Base-by-base conservation (phyloP, 2,797 vertebrate species). In the Philypnodon macrostomus region DNA sequence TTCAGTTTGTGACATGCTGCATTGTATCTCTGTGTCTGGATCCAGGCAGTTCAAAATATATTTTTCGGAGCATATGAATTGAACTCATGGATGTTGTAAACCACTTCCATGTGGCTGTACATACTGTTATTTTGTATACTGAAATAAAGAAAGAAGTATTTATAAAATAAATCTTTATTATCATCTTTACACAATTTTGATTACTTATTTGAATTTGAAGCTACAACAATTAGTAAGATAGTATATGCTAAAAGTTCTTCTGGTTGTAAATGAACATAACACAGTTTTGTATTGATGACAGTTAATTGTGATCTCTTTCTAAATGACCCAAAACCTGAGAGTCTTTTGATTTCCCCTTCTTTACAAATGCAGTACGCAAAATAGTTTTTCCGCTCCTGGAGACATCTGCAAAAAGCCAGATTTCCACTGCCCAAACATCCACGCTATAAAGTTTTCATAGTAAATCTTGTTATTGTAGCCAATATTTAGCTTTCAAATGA, bases 111-210 rank as follows among this genome's bases (percentile, higher is more conserved):
- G 92, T 92, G 92, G 91, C 85, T 96, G 94, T 97, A 96, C 87
- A 94, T 94, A 92, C 90, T 93, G 88, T 91, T 88, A 90, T 92
- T 93, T 92, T 92, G 88, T 95, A 93, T 87, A 90, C 88, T 84
- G 90, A 92, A 94, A 92, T 90, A 91, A 92, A 91, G 79, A 88
- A 80, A 90, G 87, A 92, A 92, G 88, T 98, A 96, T 97, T 98
- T 98, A 97, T 96, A 89, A 95, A 91, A 89, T 91, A 91, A 87
- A 86, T 75, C 77, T 80, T 87, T 75, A 79, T 75, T 71, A 77
- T 78, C 57, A 69, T 70, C 73, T 72, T 67, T 63, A 68, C 56
- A 66, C 15, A 32, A 29, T 37, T 37, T 70, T 39, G 17, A 50
- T 63, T 55, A 46, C 27, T 16, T 15, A 14, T 50, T 63, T 60